These are phyloP conservation scores for Drosophila suzukii DNA, from an alignment of 1,140 invertebrate genomes.

Conservation along the genomic window DNA sequence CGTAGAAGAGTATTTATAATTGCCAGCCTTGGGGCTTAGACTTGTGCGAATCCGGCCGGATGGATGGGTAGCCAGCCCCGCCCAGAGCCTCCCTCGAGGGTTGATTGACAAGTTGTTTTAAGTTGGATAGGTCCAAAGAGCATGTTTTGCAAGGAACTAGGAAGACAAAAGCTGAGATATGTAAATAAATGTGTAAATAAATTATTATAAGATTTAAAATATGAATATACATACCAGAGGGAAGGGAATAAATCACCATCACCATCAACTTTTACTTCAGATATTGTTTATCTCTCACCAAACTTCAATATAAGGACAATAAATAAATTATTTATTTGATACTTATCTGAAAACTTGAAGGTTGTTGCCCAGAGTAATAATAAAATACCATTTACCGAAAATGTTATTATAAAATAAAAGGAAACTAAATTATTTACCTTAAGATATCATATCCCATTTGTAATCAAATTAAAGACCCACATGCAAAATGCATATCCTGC, in stretches of 20 bases:
- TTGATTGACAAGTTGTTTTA: conserved; percentile 17
- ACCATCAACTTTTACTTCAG: no score
- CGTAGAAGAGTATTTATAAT: conserved; percentile 66
- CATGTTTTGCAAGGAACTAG: no score
- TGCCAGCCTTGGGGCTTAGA: conserved; percentile 41
- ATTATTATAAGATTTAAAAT: no score
- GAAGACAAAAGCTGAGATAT: no score
- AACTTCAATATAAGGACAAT: no score
- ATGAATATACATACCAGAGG: no score
- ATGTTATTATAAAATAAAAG: background rate
- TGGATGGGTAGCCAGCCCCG: conserved; percentile 8
- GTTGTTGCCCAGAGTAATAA: no score
- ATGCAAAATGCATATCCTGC: conserved; percentile 13
- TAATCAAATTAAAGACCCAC: conserved; percentile 22
- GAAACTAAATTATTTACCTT: background rate
- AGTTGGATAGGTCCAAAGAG: background rate
- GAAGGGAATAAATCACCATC: no score
- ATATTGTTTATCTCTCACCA: no score
- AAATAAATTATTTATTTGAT: no score
- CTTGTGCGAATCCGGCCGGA: conserved; percentile 35
- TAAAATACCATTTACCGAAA: background rate
- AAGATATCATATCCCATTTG: conserved; percentile 13
- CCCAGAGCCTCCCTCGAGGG: conserved; percentile 9
- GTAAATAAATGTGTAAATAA: no score
- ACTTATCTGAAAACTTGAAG: no score